Conservation (phyloP, 2,888 invertebrate genomes). For the Philhelius pedissequus region DNA sequence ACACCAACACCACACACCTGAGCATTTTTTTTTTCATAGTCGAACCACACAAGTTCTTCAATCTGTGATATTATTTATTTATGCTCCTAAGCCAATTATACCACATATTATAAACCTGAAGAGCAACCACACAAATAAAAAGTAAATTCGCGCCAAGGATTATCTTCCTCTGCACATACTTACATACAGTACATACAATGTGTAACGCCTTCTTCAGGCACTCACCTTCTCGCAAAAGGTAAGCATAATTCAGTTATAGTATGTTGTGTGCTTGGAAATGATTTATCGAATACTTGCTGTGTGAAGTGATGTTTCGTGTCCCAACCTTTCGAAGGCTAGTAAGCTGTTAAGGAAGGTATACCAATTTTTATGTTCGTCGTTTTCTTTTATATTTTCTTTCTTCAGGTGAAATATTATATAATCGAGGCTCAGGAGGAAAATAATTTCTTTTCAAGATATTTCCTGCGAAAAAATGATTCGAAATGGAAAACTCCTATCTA, state of each 20-base stretch:
- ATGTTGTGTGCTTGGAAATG: constrained; percentile 11
- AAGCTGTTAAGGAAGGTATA: constrained; percentile 23
- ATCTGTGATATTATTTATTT: constrained; percentile 19
- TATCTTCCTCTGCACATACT: not conserved
- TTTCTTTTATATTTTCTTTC: not conserved
- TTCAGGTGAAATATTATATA: constrained; percentile 47
- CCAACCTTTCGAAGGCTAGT: constrained; percentile 16
- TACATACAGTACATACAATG: no score
- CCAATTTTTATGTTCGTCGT: not conserved
- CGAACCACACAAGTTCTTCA: not conserved
- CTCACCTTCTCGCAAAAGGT: not conserved
- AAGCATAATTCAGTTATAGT: constrained; percentile 33
- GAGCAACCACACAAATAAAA: not conserved
- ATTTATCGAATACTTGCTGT: constrained; percentile 28
- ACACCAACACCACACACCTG: no score
- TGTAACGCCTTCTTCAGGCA: not conserved
- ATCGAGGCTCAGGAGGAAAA: constrained; percentile 28
- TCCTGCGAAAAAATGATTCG: not conserved
- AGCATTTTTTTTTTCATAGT: not conserved
- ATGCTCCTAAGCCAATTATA: constrained; percentile 23
- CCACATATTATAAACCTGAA: not conserved
- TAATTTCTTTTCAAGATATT: not conserved
- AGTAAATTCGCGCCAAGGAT: constrained; percentile 46
- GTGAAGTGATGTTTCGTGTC: constrained; percentile 27
- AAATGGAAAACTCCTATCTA: not conserved